Base-by-base conservation (phyloP, 2,113 vertebrate genomes). In the Cheirogaleus medius region DNA sequence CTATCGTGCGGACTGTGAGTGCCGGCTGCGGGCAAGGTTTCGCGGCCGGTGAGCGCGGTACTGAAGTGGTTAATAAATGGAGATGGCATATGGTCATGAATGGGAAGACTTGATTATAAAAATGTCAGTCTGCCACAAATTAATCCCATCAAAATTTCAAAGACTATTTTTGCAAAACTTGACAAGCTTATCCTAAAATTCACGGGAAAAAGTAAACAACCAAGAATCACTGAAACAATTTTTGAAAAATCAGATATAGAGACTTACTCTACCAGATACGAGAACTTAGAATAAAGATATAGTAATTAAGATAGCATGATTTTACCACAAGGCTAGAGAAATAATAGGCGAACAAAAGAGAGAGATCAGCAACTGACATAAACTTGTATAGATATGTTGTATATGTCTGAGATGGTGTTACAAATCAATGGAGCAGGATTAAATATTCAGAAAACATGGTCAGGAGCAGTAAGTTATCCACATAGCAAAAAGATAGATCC, bases 261-360 rank as follows among this genome's bases (percentile, higher is more conserved):
- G n/a, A 80, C 27, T 76, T 93, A 56, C 56, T 80, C 56, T 81
- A 18, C 27, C 39, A 92, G 77, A 73, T 77, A 82, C 47, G 69
- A 77, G 27, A 93, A 90, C 39, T 91, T 82, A 90, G 34, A 90
- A 78, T 87, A 90, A 74, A 90, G 69, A 58, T 87, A 71, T 13
- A 81, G 58, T 87, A 34, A 44, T 87, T 83, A 71, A 74, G 52
- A 54, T 34, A 60, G 29, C 3, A 23, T 73, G 23, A 60, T 85
- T 89, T 91, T 58, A 13, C 78, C 27, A 85, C 1, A 81, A 90
- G 49, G 1, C 25, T 76, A 76, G 56, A 92, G 42, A 85, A 71
- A 88, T 32, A 88, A 92, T 5, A 60, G 0, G 4, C 3, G 3
- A 63, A 68, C 47, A 60, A 42, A 81, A 63, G 14, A 34, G 13